phyloP scores from a whole-genome alignment of 2,113 vertebrate genomes.

The Dasyornis broadbenti region DNA sequence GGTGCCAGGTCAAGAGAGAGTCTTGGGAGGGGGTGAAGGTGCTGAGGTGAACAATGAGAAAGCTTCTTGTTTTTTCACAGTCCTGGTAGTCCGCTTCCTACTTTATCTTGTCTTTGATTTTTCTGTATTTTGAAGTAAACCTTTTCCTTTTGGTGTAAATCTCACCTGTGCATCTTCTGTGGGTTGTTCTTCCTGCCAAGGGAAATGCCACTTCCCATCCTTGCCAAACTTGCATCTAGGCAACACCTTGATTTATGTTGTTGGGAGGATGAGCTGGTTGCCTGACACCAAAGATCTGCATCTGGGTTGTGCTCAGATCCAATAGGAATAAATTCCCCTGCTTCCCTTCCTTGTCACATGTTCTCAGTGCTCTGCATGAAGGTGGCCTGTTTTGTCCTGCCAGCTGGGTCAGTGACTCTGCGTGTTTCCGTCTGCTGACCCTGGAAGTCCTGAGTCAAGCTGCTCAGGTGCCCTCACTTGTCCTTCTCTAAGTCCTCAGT shows the following conservation, averaged over 20 bases:
- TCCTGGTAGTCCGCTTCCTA: neutral
- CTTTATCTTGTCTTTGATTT: neutral
- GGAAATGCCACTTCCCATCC: neutral
- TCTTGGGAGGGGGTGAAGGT: neutral
- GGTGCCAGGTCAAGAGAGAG: neutral
- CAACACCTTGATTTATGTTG: neutral
- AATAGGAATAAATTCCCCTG: rapidly evolving
- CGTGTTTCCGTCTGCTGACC: neutral
- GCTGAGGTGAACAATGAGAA: neutral
- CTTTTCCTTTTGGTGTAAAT: neutral
- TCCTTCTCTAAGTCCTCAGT: neutral
- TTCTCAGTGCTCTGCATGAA: neutral
- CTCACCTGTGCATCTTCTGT: neutral
- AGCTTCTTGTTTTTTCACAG: neutral
- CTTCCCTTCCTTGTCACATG: neutral
- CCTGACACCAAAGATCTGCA: neutral
- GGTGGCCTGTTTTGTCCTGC: neutral
- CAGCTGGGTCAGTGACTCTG: neutral
- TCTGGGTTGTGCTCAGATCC: neutral
- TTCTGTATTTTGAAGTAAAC: neutral
- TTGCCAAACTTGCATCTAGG: neutral
- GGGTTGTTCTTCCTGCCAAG: neutral
- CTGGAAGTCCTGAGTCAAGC: neutral
- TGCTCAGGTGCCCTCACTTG: neutral
- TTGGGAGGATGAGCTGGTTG: neutral